Evolutionary conservation across 2,888 invertebrate genomes (phyloP).

Genomic region (Trichopria drosophilae): DNA sequence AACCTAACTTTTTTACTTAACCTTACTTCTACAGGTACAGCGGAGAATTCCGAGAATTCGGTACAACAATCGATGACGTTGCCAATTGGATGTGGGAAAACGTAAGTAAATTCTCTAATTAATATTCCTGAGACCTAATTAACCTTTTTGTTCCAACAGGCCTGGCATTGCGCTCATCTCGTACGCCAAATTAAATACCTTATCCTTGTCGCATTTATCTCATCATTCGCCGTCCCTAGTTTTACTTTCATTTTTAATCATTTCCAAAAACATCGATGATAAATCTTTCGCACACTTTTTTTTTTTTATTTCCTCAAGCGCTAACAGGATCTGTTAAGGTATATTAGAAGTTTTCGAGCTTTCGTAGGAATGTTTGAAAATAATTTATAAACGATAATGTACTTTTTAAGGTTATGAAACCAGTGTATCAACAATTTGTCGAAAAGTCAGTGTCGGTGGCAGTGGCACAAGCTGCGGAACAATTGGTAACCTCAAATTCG

Average conservation of each 20-base stretch:
- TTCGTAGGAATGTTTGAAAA: too few species aligned
- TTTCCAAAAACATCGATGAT: conserved; percentile 48
- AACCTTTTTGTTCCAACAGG: conserved; percentile 56
- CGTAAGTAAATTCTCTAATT: conserved; percentile 64
- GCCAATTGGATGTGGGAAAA: conserved; percentile 90
- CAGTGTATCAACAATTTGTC: conserved; percentile 77
- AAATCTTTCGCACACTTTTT: too few species aligned
- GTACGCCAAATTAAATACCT: conserved; percentile 52
- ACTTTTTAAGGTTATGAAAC: conserved; percentile 73
- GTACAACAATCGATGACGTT: conserved; percentile 82
- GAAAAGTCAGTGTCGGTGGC: conserved; percentile 83
- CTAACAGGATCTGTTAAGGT: neutral
- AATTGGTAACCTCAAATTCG: conserved; percentile 66
- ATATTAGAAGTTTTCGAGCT: too few species aligned
- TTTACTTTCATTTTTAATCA: conserved; percentile 42
- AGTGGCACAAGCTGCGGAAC: conserved; percentile 75
- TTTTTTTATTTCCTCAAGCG: neutral
- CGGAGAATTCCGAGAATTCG: conserved; percentile 87
- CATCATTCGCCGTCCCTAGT: conserved; percentile 42
- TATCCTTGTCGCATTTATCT: conserved; percentile 45
- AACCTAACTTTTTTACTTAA: conserved; percentile 9
- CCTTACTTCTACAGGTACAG: conserved; percentile 75
- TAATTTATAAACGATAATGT: neutral
- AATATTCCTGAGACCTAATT: conserved; percentile 34
- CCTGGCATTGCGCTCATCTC: conserved; percentile 51